These are phyloP conservation scores for Atractosteus spatula DNA, from an alignment of 2,113 vertebrate species.

Conservation along the genomic window DNA sequence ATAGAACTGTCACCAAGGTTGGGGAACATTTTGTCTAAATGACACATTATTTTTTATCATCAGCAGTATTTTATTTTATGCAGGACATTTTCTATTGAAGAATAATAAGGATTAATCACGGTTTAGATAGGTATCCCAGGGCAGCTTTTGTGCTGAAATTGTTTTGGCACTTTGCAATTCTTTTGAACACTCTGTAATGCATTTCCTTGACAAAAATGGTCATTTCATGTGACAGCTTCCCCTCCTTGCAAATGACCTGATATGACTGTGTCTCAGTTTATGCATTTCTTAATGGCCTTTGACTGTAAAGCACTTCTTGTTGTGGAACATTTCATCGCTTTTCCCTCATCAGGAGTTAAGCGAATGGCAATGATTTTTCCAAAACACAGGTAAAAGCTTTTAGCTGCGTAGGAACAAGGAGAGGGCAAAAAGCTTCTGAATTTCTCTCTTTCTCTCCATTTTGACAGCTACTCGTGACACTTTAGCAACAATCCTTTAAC, in stretches of 20 bases:
- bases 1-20: too few species aligned
- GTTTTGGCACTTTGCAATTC: not conserved
- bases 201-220: not conserved
- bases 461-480: constrained; percentile 2
- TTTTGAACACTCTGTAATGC: not conserved
- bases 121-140: not conserved
- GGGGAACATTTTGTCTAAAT: too few species aligned
- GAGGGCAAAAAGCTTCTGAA: not conserved
- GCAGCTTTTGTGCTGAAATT: not conserved
- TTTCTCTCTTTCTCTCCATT: constrained; percentile 4
- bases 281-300: not conserved
- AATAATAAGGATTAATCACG: too few species aligned
- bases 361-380: not conserved
- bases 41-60: too few species aligned
- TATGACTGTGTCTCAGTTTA: not conserved
- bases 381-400: not conserved
- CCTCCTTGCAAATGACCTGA: not conserved
- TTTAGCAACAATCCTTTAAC: too few species aligned
- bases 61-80: too few species aligned
- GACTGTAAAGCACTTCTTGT: constrained; percentile 6
- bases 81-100: too few species aligned
- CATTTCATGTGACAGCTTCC: constrained; percentile 3
- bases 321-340: not conserved
- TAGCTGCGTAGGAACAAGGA: constrained; percentile 4
- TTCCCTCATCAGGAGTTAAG: not conserved